Base-by-base conservation (phyloP, 2,797 vertebrate species). In the Parambassis ranga region DNA sequence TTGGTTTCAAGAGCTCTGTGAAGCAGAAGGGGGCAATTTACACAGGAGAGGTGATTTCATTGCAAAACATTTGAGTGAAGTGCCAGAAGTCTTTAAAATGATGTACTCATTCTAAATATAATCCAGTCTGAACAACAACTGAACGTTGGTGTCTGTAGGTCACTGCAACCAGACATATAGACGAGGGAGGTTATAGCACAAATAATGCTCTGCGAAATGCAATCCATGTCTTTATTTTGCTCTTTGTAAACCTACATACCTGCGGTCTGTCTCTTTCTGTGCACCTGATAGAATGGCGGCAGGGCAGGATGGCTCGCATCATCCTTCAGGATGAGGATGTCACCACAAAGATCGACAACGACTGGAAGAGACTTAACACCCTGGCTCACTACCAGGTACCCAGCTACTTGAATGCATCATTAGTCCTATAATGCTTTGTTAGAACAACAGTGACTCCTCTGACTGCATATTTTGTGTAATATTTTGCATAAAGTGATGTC, bases 241-340 rank as follows among this genome's bases (percentile, higher is more conserved):
- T 42, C 1, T 22, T 14, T 33, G 5, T 62, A 27, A 24, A 19
- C 16, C 16, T 15, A 26, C 36, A 13, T 24, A 13, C 33, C 28
- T 28, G 18, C 59, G 32, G 20, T 23, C 23, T 3, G 9, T 50
- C 7, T 6, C 2, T 18, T 2, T 63, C 6, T 51, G 3, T 56
- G 14, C 51, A 46, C 71, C 20, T 85, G 26, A 56, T 83, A 99
- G 98, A 99, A 78, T 99, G 98, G 98, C 93, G 98, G 7, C 96
- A 99, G 84, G 98, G 97, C 35, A 93, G 97, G 71, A 97, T 98
- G 95, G 97, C 98, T 1, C 92, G 98, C 36, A 97, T 98, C 88
- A 99, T 99, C 76, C 95, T 99, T 11, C 98, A 99, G 86, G 98
- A 99, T 0, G 98, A 99, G 76, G 98, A 99, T 1, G 95, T 99